These are phyloP conservation scores for Pongo abelii DNA, from an alignment of 2,113 vertebrate species.

Conservation along the genomic window DNA sequence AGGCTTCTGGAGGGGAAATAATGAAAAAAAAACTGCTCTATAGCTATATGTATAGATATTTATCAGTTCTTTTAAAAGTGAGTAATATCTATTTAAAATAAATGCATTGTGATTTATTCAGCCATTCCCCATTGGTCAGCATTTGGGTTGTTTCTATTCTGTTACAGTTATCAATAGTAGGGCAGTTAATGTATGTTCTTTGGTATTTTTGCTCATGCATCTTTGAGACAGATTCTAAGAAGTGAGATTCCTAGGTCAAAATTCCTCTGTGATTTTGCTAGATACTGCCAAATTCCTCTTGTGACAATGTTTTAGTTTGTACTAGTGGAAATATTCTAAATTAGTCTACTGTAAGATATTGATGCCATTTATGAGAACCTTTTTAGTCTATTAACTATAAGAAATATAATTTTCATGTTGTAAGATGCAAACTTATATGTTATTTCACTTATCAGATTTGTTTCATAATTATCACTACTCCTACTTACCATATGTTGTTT, in stretches of 20 bases:
- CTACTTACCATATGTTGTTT: neutral
- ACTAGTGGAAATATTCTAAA: neutral
- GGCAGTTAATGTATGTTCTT: neutral
- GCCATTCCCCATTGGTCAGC: neutral
- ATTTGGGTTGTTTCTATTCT: constrained; percentile 21
- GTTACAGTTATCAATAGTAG: neutral
- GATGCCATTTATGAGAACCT: constrained; percentile 1
- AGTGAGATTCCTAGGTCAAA: constrained; percentile 25
- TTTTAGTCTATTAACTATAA: neutral
- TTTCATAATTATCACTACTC: neutral
- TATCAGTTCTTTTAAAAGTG: neutral
- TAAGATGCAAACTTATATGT: neutral
- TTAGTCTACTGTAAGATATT: constrained; percentile 11
- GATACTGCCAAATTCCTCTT: neutral
- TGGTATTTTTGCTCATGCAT: constrained; percentile 15
- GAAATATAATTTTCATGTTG: constrained; percentile 45
- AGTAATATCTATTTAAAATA: neutral
- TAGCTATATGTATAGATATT: neutral
- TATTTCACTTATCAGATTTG: constrained; percentile 35
- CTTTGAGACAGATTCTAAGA: neutral
- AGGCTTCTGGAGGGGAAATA: neutral
- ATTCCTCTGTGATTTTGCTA: neutral
- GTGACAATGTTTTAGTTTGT: constrained; percentile 36
- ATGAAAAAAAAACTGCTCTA: neutral
- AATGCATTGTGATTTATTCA: neutral